Percentiles rank a stretch among this genome's conserved stretches.
These are phyloP conservation scores for Xylota segnis DNA, from an alignment of 2,888 invertebrate species.

Conservation along the genomic window DNA sequence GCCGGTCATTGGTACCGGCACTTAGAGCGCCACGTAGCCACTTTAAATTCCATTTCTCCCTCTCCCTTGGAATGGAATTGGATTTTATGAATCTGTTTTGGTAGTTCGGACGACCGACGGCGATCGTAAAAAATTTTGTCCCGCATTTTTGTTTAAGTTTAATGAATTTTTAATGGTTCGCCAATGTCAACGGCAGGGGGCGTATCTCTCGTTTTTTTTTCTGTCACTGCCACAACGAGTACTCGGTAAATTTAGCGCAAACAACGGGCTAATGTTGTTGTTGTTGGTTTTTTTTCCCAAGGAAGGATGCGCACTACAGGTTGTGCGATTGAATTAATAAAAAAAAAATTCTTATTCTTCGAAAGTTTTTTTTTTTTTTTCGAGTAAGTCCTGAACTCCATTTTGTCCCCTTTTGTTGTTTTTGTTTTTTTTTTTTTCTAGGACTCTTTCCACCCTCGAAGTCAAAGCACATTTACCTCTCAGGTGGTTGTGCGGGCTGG, in stretches of 20 bases:
- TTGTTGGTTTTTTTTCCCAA: conserved; percentile 6
- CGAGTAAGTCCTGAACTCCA: conserved; percentile 9
- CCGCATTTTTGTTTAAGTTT: conserved; percentile 73
- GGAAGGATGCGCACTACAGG: conserved; percentile 68
- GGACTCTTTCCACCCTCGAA: conserved; percentile 44
- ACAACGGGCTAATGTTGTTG: conserved; percentile 63
- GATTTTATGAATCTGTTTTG: conserved; percentile 64
- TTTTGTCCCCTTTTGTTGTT: conserved; percentile 8
- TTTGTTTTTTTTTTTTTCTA: background rate
- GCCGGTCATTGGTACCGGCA: conserved; percentile 49
- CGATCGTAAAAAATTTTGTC: conserved; percentile 45
- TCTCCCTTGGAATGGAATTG: conserved; percentile 47
- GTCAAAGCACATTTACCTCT: conserved; percentile 72
- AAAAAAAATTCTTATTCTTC: conserved; percentile 59
- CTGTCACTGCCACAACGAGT: conserved; percentile 18
- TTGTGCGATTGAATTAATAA: conserved; percentile 71
- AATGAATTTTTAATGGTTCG: conserved; percentile 64
- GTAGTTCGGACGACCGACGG: conserved; percentile 17
- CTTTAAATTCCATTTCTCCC: conserved; percentile 71
- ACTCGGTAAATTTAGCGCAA: conserved; percentile 69
- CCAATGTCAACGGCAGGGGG: conserved; percentile 35
- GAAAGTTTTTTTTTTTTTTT: conserved; percentile 25
- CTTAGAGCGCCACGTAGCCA: conserved; percentile 74
- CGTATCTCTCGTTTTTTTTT: background rate
- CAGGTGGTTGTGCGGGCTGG: conserved; percentile 39